phyloP scores from a whole-genome alignment of 2,113 vertebrate species.

The Cyprinus carpio region DNA sequence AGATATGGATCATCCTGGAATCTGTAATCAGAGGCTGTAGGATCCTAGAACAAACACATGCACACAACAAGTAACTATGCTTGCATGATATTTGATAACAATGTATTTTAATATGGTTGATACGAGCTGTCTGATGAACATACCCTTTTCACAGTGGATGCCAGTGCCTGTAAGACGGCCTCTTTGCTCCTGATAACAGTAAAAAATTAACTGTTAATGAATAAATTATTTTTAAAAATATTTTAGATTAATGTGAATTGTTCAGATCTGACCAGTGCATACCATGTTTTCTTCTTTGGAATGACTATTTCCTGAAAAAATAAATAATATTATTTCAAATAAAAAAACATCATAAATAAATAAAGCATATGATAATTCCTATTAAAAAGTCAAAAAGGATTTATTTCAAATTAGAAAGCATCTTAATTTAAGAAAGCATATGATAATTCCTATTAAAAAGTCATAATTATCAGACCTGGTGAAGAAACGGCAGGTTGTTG shows the following conservation, averaged over 20 bases:
- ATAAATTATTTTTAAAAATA: neutral
- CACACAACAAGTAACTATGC: neutral
- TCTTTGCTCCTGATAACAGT: conserved; percentile 81
- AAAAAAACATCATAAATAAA: neutral
- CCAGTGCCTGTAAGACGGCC: conserved; percentile 85
- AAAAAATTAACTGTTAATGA: neutral
- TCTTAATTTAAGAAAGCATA: neutral
- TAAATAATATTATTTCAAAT: neutral
- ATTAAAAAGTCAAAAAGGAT: too few species aligned
- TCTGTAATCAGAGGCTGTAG: conserved; percentile 80
- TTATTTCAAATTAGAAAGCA: neutral
- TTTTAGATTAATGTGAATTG: neutral
- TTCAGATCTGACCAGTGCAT: neutral
- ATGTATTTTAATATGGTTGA: neutral
- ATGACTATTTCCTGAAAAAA: conserved; percentile 74
- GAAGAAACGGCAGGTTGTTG: conserved; percentile 66
- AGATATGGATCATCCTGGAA: conserved; percentile 93
- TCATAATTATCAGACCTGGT: conserved; percentile 70
- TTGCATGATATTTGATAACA: neutral
- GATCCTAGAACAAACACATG: conserved; percentile 75
- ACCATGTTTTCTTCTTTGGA: conserved; percentile 92
- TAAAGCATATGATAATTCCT: too few species aligned
- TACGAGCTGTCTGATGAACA: conserved; percentile 54
- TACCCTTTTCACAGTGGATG: conserved; percentile 85
- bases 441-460: neutral